These are phyloP conservation scores for Epizoanthus fatuus DNA, from an alignment of 92 coral and sea anemone species.

Conservation along the genomic window DNA sequence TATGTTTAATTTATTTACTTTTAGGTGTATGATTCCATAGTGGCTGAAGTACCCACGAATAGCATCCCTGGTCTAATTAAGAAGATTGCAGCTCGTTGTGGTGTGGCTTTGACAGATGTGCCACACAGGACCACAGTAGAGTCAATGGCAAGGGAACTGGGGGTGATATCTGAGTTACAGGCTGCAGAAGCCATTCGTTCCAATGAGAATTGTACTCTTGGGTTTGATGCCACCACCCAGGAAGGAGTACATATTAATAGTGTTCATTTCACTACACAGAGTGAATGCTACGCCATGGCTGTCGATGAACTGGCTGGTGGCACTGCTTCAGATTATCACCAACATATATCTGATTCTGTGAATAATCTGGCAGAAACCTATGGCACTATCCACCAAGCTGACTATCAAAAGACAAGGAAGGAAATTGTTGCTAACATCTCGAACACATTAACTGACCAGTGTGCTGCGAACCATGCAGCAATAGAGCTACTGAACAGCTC, in stretches of 20 bases:
- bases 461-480: slow-evolving; percentile 3
- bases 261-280: not conserved
- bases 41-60: slow-evolving; percentile 4
- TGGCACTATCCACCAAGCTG: slow-evolving; percentile 12
- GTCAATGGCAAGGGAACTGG: slow-evolving; percentile 30
- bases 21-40: slow-evolving; percentile 13
- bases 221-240: too few relatives aligned
- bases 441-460: not conserved
- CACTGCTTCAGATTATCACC: not conserved
- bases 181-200: slow-evolving; percentile 9
- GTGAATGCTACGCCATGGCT: not conserved
- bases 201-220: not conserved
- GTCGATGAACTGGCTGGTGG: slow-evolving; percentile 26
- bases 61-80: not conserved
- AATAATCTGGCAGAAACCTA: not conserved
- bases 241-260: not conserved
- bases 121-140: slow-evolving; percentile 1
- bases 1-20: not conserved
- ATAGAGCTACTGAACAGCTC: slow-evolving; percentile 1
- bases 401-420: not conserved
- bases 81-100: not conserved
- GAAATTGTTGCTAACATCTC: not conserved
- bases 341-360: not conserved
- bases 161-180: not conserved
- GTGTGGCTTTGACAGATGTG: slow-evolving; percentile 2